Evolutionary conservation across 2,888 invertebrate species (phyloP), one percentile per base, ranked within the genome.

Genomic region (Sycophila texana): DNA sequence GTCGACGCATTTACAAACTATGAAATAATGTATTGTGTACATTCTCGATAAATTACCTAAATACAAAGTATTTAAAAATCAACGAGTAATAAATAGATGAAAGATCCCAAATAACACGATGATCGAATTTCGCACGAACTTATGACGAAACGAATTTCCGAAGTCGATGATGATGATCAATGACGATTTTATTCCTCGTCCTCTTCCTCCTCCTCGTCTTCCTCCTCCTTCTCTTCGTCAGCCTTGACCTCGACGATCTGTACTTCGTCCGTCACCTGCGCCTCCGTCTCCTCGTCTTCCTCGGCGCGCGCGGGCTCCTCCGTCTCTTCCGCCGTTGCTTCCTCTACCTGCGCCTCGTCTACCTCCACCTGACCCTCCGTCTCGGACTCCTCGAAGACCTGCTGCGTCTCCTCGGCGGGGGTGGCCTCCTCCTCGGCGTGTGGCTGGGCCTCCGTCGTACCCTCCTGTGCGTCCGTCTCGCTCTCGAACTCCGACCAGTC

Each of bases 271-370:
- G 30, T 58, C 39, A 16, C 58, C 47, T 71, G 47, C 4, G n/a
- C 30, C 57, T 16, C 18, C 30, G 4, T 13, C 39, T 16, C 57
- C 84, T 81, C 83, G 76, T 82, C 80, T 82, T 84, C 83, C 73
- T 83, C 83, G 70, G 80, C 77, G 74, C 82, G 82, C 74, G 83
- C 81, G 75, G 82, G 78, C 67, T 83, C 82, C 63, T 81, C 51
- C 22, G 58, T 39, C n/a, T 20, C 51, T 3, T 71, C 70, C 30
- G 26, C 61, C 26, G 20, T 61, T 4, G 47, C 82, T 68, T 76
- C 83, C 72, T 84, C 85, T 67, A 84, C 83, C 81, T 83, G 84
- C 82, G 81, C 83, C 81, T 84, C 83, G 74, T 83, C 80, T 72
- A 79, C 84, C 74, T 83, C 83, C 57, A 82, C 84, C 80, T 83